phyloP scores from a whole-genome alignment of 2,888 invertebrate genomes.

The Pherbina coryleti region DNA sequence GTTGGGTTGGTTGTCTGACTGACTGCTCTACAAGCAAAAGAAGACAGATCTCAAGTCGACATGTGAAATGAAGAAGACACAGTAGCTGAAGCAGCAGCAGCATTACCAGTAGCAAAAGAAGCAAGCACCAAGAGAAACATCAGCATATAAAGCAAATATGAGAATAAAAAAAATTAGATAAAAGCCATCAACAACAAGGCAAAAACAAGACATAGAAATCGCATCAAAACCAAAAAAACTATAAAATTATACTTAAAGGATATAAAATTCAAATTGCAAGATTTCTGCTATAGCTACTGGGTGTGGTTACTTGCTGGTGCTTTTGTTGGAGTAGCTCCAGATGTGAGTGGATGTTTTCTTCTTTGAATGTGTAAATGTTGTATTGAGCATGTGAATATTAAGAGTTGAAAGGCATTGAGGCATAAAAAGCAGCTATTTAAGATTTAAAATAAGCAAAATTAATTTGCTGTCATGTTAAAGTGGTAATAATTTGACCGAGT shows the following conservation, averaged over 20 bases:
- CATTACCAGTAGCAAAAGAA: background rate
- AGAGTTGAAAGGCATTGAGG: too few relatives aligned
- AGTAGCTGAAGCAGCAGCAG: background rate
- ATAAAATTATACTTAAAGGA: constrained; percentile 39
- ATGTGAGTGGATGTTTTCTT: too few relatives aligned
- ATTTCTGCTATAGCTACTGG: too few relatives aligned
- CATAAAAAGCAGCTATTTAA: too few relatives aligned
- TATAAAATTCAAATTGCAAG: constrained; percentile 22
- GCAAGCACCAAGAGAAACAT: background rate
- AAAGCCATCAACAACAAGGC: background rate
- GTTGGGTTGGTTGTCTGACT: background rate
- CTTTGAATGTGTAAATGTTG: too few relatives aligned
- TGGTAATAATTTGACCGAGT: too few relatives aligned
- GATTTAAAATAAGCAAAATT: too few relatives aligned
- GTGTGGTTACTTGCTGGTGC: too few relatives aligned
- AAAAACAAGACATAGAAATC: background rate
- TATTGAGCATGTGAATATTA: too few relatives aligned
- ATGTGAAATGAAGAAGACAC: constrained; percentile 5
- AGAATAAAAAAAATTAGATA: background rate
- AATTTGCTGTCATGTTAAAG: too few relatives aligned
- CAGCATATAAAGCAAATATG: background rate
- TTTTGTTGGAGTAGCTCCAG: too few relatives aligned
- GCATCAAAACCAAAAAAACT: constrained; percentile 12
- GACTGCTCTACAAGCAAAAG: background rate
- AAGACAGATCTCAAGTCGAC: constrained; percentile 11